A percentile compares a stretch with the other conserved stretches of the same genome.
phyloP scores from a whole-genome alignment of 2,797 vertebrate species.

The Limosa lapponica region DNA sequence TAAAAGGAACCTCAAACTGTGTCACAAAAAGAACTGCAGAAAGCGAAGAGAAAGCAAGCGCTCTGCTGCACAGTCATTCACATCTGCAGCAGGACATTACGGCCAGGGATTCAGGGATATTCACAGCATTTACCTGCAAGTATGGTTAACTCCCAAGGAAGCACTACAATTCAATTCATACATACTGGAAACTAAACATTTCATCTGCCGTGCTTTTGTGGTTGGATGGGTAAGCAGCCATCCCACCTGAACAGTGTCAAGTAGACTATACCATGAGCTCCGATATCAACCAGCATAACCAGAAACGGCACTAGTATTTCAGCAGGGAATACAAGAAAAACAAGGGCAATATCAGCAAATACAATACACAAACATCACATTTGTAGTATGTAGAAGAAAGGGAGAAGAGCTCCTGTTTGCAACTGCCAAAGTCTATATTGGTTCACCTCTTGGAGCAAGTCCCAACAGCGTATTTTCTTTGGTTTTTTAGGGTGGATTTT shows the following conservation, averaged over 20 bases:
- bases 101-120: background rate
- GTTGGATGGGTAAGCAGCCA: background rate
- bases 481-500: background rate
- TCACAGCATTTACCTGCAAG: background rate
- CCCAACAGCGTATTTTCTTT: background rate
- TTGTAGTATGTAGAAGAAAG: background rate
- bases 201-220: background rate
- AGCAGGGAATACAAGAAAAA: background rate
- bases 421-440: background rate
- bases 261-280: background rate
- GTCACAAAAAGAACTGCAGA: background rate
- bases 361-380: fast-evolving
- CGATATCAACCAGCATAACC: background rate
- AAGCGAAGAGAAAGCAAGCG: background rate
- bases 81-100: background rate
- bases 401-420: background rate
- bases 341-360: background rate
- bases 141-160: background rate
- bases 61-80: background rate
- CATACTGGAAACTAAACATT: background rate
- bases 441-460: background rate
- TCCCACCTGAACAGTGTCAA: background rate
- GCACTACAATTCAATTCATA: background rate
- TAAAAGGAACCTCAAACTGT: background rate
- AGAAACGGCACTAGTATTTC: background rate